Evolutionary conservation across 2,888 invertebrate genomes (phyloP).

Genomic region (Drosophila subsilvestris): DNA sequence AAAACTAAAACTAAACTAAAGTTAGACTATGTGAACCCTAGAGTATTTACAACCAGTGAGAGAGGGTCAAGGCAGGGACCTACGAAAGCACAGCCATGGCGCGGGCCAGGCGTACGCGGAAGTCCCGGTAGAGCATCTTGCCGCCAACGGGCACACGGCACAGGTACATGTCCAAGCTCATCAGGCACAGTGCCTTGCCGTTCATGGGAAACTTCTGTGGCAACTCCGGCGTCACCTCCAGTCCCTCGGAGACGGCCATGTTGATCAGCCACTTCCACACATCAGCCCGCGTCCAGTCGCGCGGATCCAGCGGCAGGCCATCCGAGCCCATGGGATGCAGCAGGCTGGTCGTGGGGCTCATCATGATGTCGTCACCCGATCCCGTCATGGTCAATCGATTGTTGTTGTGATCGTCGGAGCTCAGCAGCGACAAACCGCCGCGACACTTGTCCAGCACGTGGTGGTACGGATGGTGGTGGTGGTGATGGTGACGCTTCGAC

Average conservation of each 20-base stretch:
- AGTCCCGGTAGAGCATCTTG: slow-evolving; percentile 88
- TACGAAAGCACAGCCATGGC: slow-evolving; percentile 86
- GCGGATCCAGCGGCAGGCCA: slow-evolving; percentile 86
- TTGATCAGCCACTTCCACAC: slow-evolving; percentile 88
- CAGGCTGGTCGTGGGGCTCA: slow-evolving; percentile 28
- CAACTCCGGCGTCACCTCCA: slow-evolving; percentile 82
- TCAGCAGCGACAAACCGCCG: slow-evolving; percentile 51
- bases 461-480: slow-evolving; percentile 65
- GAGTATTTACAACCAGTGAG: slow-evolving; percentile 64
- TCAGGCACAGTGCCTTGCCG: slow-evolving; percentile 91
- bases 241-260: slow-evolving; percentile 86
- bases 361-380: slow-evolving; percentile 18
- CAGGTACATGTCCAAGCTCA: slow-evolving; percentile 91
- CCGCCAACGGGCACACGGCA: slow-evolving; percentile 89
- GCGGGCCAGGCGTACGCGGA: slow-evolving; percentile 88
- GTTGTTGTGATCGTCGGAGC: slow-evolving; percentile 59
- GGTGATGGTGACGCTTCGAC: slow-evolving; percentile 69
- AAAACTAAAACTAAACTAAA: slow-evolving; percentile 33
- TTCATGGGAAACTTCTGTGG: slow-evolving; percentile 90
- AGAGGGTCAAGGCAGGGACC: slow-evolving; percentile 26
- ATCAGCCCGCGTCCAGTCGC: slow-evolving; percentile 89
- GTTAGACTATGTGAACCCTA: slow-evolving; percentile 14
- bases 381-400: slow-evolving; percentile 31
- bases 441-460: slow-evolving; percentile 69
- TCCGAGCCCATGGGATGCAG: slow-evolving; percentile 78